Evolutionary conservation across 2,113 vertebrate genomes (phyloP).

Genomic region (Emydocephalus ijimae): DNA sequence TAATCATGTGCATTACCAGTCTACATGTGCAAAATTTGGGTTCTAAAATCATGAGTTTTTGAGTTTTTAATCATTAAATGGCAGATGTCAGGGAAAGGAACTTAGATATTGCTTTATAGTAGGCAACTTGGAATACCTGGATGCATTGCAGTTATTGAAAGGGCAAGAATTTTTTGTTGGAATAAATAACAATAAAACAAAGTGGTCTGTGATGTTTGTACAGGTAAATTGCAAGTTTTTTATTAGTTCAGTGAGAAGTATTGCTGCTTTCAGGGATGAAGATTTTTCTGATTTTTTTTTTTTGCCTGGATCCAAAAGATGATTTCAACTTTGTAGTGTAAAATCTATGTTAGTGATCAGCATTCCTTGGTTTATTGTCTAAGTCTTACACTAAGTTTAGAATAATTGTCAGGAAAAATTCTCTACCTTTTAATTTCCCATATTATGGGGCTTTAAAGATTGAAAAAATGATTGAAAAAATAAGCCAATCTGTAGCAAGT

Average conservation of each 20-base stretch:
- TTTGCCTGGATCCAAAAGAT: neutral
- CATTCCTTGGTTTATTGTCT: neutral
- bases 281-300: neutral
- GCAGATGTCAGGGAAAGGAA: neutral
- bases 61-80: neutral
- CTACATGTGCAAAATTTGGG: neutral
- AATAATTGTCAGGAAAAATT: neutral
- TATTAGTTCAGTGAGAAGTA: neutral
- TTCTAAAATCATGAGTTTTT: neutral
- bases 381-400: neutral
- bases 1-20: neutral
- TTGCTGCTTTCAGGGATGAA: neutral
- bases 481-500: neutral
- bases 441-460: no score
- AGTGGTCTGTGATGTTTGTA: neutral
- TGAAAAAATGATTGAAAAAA: neutral
- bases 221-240: neutral
- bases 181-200: neutral
- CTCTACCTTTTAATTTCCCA: neutral
- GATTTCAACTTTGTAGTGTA: neutral
- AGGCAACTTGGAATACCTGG: neutral
- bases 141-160: neutral
- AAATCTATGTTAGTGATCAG: neutral
- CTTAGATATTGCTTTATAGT: neutral
- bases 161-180: neutral